Evolutionary conservation across 2,888 invertebrate genomes (phyloP).

Genomic region (Scaptomyza flava): DNA sequence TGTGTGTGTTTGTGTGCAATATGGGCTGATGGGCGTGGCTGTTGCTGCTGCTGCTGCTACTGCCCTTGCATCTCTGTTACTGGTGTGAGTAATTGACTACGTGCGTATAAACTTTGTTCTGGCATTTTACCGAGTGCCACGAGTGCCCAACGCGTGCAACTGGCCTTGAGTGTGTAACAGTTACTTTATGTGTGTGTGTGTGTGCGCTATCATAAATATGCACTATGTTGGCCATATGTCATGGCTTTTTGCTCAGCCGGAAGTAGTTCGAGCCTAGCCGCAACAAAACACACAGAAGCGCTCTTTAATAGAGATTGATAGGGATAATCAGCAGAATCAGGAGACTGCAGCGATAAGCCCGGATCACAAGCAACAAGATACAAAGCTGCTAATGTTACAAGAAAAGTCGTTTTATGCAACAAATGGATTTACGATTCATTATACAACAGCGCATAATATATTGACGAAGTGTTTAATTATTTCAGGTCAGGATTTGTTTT

Average conservation of each 20-base stretch:
- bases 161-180: conserved; percentile 52
- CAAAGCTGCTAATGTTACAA: background rate
- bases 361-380: background rate
- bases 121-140: conserved; percentile 65
- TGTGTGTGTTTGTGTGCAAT: conserved; percentile 22
- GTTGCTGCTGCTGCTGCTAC: conserved; percentile 18
- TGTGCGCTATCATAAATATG: conserved; percentile 70
- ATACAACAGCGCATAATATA: too few species aligned
- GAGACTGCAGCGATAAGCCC: background rate
- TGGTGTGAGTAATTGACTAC: conserved; percentile 78
- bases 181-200: conserved; percentile 17
- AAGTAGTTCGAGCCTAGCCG: conserved; percentile 32
- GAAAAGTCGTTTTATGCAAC: background rate
- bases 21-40: conserved; percentile 31
- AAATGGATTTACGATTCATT: background rate
- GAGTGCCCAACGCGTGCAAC: conserved; percentile 50
- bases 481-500: too few species aligned
- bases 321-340: conserved; percentile 24
- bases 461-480: too few species aligned
- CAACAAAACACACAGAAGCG: conserved; percentile 41
- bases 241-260: conserved; percentile 50
- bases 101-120: conserved; percentile 77
- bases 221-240: conserved; percentile 75
- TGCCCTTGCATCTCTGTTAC: conserved; percentile 12
- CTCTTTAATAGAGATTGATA: conserved; percentile 73